Evolutionary conservation across 2,888 invertebrate genomes (phyloP).

Genomic region (Perithous albicinctus): DNA sequence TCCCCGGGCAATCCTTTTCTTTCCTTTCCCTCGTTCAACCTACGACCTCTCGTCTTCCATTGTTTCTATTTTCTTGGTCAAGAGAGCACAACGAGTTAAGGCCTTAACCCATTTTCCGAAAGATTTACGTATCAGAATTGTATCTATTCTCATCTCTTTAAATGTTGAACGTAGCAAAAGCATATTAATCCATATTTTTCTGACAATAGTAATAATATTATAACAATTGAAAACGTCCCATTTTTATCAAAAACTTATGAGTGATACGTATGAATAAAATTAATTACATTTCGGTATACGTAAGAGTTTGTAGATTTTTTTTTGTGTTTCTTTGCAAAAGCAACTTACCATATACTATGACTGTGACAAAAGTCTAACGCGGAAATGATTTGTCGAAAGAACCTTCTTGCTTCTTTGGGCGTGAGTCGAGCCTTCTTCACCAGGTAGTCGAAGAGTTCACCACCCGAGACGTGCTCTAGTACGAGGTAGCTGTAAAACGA

Average conservation of each 20-base stretch:
- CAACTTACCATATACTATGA: conserved; percentile 98
- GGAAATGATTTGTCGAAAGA: conserved; percentile 99
- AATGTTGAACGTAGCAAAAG: background rate
- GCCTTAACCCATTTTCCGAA: conserved; percentile 65
- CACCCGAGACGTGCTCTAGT: conserved; percentile 99
- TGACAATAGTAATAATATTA: background rate
- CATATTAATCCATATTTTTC: background rate
- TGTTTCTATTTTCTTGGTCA: conserved; percentile 66
- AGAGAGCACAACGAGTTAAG: conserved; percentile 50
- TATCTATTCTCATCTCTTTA: conserved; percentile 14
- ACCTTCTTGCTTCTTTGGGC: conserved; percentile 98
- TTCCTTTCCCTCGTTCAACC: conserved; percentile 34
- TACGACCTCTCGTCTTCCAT: conserved; percentile 33
- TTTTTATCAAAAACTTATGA: too few species aligned
- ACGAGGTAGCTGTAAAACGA: conserved; percentile 93
- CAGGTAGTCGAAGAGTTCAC: conserved; percentile 99
- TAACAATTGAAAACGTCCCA: too few species aligned
- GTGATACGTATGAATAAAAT: too few species aligned
- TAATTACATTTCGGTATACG: too few species aligned
- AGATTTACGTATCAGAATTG: conserved; percentile 9
- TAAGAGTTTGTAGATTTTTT: background rate
- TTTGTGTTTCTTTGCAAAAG: background rate
- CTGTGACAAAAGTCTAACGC: conserved; percentile 99
- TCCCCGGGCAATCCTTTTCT: conserved; percentile 45
- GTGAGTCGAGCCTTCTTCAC: conserved; percentile 99